phyloP scores from a whole-genome alignment of 1,140 invertebrate species.

The Leptinotarsa texana region DNA sequence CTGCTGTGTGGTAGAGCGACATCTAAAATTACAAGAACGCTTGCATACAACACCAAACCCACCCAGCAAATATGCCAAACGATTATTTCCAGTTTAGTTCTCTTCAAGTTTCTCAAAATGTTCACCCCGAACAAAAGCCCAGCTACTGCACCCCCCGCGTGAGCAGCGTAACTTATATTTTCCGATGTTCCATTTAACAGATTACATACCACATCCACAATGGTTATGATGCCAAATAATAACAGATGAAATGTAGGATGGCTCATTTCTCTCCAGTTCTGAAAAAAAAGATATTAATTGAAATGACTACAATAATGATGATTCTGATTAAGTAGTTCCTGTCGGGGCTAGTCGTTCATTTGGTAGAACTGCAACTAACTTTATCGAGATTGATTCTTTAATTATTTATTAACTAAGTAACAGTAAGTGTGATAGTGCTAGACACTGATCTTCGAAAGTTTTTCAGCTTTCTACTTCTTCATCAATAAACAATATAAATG shows the following conservation, averaged over 20 bases:
- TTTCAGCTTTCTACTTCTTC: too few relatives aligned
- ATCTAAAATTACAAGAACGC: not conserved
- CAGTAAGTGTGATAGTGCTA: too few relatives aligned
- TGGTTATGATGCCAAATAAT: conserved; percentile 74
- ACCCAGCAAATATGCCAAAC: conserved; percentile 83
- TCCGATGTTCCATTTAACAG: conserved; percentile 71
- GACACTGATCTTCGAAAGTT: too few relatives aligned
- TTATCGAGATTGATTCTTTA: too few relatives aligned
- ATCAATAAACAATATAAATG: too few relatives aligned
- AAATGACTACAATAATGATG: too few relatives aligned
- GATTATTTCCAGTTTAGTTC: conserved; percentile 80
- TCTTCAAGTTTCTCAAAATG: conserved; percentile 85
- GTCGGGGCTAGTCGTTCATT: too few relatives aligned
- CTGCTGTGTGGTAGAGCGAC: not conserved
- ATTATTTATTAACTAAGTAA: too few relatives aligned
- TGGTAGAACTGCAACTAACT: too few relatives aligned
- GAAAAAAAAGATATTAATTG: conserved; percentile 30
- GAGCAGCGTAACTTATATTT: conserved; percentile 81
- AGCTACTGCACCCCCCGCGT: conserved; percentile 80
- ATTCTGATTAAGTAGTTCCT: too few relatives aligned
- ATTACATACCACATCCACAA: conserved; percentile 74
- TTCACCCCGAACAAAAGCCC: conserved; percentile 87
- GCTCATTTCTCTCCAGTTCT: conserved; percentile 94
- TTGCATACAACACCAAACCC: conserved; percentile 46
- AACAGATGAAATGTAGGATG: conserved; percentile 79